Evolutionary conservation across 2,113 vertebrate genomes (phyloP).

Genomic region (Leuciscus idus): DNA sequence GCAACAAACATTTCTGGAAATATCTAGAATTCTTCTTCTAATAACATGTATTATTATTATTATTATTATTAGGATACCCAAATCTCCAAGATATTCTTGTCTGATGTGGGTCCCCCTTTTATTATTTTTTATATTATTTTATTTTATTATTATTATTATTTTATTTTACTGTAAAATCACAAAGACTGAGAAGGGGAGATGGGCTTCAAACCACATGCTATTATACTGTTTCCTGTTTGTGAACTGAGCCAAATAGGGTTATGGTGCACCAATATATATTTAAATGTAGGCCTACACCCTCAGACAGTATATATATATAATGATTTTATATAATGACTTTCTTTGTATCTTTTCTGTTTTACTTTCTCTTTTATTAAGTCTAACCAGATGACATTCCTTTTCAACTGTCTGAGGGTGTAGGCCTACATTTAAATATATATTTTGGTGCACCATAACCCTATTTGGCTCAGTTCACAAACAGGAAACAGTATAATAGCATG

Average conservation of each 20-base stretch:
- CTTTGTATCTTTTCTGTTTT: not conserved
- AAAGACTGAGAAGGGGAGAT: not conserved
- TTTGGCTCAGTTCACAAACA: not conserved
- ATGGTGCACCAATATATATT: slow-evolving; percentile 1
- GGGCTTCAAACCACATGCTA: not conserved
- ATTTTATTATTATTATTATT: too few relatives aligned
- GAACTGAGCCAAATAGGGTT: not conserved
- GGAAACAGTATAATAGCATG: slow-evolving; percentile 33
- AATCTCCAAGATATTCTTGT: too few relatives aligned
- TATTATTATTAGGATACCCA: not conserved
- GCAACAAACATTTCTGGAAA: too few relatives aligned
- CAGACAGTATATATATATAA: not conserved
- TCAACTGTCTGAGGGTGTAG: not conserved
- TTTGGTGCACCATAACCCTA: not conserved
- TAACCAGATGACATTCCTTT: not conserved
- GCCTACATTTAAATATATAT: slow-evolving; percentile 17
- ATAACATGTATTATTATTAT: not conserved
- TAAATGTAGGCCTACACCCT: not conserved
- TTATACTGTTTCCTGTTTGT: slow-evolving; percentile 39
- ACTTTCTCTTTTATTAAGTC: not conserved
- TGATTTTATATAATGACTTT: not conserved
- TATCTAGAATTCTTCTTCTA: too few relatives aligned
- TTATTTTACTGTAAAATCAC: not conserved
- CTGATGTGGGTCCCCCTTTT: not conserved
- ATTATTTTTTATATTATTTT: not conserved